These are phyloP conservation scores for Tillus elongatus DNA, from an alignment of 2,888 invertebrate genomes.

Conservation along the genomic window DNA sequence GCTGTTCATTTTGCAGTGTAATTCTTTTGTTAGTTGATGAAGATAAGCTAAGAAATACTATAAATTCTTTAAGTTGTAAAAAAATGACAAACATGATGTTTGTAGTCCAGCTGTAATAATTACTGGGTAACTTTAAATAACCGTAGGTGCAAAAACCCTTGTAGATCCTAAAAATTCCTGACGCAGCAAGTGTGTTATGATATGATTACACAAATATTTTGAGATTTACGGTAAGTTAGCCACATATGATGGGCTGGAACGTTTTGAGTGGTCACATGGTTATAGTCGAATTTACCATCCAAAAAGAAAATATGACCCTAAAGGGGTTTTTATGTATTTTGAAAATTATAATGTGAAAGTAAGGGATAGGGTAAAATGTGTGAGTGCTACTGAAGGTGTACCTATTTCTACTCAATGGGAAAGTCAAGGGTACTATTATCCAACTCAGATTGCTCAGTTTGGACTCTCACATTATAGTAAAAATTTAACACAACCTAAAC, in stretches of 20 bases:
- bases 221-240: conserved; percentile 86
- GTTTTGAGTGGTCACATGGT: conserved; percentile 92
- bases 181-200: too few relatives aligned
- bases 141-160: too few relatives aligned
- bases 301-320: conserved; percentile 78
- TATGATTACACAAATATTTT: conserved; percentile 89
- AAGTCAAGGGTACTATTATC: conserved; percentile 90
- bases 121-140: too few relatives aligned
- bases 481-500: conserved; percentile 77
- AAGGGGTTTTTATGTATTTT: conserved; percentile 91
- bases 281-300: conserved; percentile 86
- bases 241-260: conserved; percentile 60
- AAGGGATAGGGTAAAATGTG: conserved; percentile 89
- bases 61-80: too few relatives aligned
- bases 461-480: conserved; percentile 96
- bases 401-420: conserved; percentile 98
- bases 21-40: too few relatives aligned
- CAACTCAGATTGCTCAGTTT: conserved; percentile 97
- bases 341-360: conserved; percentile 97
- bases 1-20: too few relatives aligned
- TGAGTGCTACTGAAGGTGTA: conserved; percentile 88
- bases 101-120: too few relatives aligned
- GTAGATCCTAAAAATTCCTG: too few relatives aligned
- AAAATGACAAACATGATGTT: too few relatives aligned
- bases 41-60: too few relatives aligned